Conservation (phyloP, 2,113 vertebrate species). For the Motacilla tschutschensis region DNA sequence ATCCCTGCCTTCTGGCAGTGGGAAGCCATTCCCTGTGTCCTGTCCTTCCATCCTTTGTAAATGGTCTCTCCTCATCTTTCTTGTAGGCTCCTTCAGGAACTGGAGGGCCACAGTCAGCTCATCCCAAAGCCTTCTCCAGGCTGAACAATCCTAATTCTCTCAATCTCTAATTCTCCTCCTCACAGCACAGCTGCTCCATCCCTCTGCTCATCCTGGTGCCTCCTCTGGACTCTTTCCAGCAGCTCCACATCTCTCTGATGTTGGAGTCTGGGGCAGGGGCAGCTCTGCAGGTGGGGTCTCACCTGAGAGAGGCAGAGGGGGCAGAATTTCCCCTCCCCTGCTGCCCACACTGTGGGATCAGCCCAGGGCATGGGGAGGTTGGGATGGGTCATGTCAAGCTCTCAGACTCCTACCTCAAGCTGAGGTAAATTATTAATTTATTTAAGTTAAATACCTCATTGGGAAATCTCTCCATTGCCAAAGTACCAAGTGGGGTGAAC, state of each 20-base stretch:
- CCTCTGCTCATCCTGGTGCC: neutral
- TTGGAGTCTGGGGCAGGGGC: rapidly evolving
- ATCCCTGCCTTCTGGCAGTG: neutral
- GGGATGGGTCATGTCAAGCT: neutral
- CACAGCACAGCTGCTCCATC: neutral
- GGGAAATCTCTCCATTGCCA: neutral
- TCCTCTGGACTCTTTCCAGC: neutral
- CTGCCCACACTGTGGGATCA: neutral
- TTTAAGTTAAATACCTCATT: neutral
- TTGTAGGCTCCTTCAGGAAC: neutral
- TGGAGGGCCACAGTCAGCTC: neutral
- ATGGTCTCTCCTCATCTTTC: neutral
- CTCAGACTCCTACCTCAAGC: neutral
- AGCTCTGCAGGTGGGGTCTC: neutral
- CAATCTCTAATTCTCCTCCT: neutral
- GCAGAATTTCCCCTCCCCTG: neutral
- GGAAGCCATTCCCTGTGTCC: neutral
- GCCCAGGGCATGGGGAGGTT: neutral
- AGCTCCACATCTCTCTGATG: neutral
- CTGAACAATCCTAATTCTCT: neutral
- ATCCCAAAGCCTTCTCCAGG: neutral
- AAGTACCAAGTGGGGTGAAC: neutral
- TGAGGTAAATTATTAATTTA: neutral
- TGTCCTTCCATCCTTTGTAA: neutral
- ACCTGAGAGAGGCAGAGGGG: neutral